Conservation (phyloP, 2,797 vertebrate genomes). For the Epinephelus coioides region DNA sequence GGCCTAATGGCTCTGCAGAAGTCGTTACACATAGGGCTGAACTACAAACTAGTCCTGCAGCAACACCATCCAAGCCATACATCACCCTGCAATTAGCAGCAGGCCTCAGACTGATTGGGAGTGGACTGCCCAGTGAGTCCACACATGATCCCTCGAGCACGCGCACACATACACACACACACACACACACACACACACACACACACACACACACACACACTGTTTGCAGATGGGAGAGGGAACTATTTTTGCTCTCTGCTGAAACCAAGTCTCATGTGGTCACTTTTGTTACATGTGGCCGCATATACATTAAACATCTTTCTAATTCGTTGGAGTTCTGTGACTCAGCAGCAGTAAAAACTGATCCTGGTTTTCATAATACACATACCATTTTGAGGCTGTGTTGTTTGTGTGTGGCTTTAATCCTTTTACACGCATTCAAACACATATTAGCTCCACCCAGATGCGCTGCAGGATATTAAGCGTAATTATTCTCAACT, state of each 20-base stretch:
- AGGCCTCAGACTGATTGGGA: conserved; percentile 52
- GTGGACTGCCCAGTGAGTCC: conserved; percentile 50
- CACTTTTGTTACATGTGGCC: conserved; percentile 32
- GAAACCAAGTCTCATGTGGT: conserved; percentile 42
- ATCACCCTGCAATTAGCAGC: conserved; percentile 80
- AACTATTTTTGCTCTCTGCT: conserved; percentile 41
- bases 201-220: conserved; percentile 1
- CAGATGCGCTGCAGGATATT: conserved; percentile 69
- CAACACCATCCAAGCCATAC: conserved; percentile 69
- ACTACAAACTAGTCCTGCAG: conserved; percentile 36
- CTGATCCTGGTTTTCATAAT: too few relatives aligned
- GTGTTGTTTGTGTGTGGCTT: neutral
- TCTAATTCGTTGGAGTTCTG: neutral
- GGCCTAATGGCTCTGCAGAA: conserved; percentile 61
- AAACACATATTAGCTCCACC: conserved; percentile 58
- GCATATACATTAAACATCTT: neutral
- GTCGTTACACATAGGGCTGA: conserved; percentile 43
- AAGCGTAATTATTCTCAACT: conserved; percentile 75
- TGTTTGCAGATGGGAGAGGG: conserved; percentile 4
- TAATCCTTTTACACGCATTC: conserved; percentile 13
- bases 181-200: neutral
- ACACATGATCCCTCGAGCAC: neutral
- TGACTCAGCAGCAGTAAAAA: neutral
- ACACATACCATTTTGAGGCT: neutral
- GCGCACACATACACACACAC: conserved; percentile 14